These are phyloP conservation scores for Leontopithecus rosalia DNA, from an alignment of 2,797 vertebrate genomes.

Conservation along the genomic window DNA sequence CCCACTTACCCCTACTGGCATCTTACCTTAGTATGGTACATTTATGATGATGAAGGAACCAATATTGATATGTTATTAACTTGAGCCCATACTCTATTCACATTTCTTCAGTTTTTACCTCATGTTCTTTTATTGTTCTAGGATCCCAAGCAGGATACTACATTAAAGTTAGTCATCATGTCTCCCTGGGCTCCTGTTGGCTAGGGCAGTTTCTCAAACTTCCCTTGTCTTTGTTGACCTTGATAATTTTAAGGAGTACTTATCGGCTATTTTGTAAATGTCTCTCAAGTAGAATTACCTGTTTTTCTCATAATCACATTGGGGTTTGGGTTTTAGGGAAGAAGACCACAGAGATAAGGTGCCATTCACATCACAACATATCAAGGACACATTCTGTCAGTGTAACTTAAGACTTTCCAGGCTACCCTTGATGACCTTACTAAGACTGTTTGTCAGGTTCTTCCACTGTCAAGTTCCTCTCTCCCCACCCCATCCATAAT, in stretches of 20 bases:
- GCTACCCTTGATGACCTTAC: background rate
- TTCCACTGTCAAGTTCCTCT: background rate
- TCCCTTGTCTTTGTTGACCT: background rate
- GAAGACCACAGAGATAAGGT: background rate
- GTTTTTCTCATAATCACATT: background rate
- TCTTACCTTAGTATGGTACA: background rate
- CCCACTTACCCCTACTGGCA: background rate
- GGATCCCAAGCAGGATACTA: background rate
- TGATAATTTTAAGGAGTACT: background rate
- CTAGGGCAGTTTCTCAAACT: background rate
- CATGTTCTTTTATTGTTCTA: background rate
- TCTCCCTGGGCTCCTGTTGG: background rate
- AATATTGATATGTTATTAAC: background rate
- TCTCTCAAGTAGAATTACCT: background rate
- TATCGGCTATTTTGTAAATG: background rate
- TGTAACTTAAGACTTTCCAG: background rate
- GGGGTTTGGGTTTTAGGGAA: background rate
- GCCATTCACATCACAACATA: background rate
- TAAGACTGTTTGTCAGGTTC: background rate
- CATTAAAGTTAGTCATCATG: background rate
- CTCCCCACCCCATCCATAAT: background rate
- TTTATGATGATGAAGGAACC: background rate
- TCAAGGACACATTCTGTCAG: background rate
- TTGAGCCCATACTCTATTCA: background rate
- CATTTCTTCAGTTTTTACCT: background rate